These are phyloP conservation scores for Acanthaster planci DNA, from an alignment of 35 echinoderm and acorn worm genomes.

Conservation along the genomic window DNA sequence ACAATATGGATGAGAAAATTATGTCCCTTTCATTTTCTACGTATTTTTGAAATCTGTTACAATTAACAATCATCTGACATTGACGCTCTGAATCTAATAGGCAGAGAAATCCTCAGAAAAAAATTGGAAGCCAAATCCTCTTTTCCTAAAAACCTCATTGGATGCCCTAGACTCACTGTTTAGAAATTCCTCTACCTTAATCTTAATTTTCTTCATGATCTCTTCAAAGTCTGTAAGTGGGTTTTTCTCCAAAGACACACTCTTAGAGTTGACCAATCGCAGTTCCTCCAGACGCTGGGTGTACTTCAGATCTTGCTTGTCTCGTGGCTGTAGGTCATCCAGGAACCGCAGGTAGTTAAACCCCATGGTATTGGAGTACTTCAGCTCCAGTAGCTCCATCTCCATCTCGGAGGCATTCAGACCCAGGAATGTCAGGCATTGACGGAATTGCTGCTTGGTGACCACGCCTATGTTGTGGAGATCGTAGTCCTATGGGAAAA, in stretches of 20 bases:
- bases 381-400: constrained; percentile 75
- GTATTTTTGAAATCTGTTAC: no score
- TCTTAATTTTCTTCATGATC: constrained; percentile 92
- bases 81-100: no score
- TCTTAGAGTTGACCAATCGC: constrained; percentile 66
- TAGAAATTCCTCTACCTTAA: constrained; percentile 56
- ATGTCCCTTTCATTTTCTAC: no score
- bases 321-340: constrained; percentile 73
- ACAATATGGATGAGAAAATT: no score
- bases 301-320: constrained; percentile 83
- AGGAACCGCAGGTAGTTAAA: constrained; percentile 90
- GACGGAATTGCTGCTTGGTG: constrained; percentile 89
- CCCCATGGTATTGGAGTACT: constrained; percentile 86
- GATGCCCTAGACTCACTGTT: no score
- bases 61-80: no score
- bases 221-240: constrained; percentile 65
- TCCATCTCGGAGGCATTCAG: constrained; percentile 77
- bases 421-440: constrained; percentile 86
- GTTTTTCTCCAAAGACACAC: constrained; percentile 76
- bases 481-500: constrained; percentile 80
- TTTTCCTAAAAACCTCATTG: no score
- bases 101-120: no score
- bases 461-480: constrained; percentile 93
- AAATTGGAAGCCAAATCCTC: no score
- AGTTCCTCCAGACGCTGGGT: constrained; percentile 73